Conservation (phyloP, 2,797 vertebrate species). For the Mergus octosetaceus region DNA sequence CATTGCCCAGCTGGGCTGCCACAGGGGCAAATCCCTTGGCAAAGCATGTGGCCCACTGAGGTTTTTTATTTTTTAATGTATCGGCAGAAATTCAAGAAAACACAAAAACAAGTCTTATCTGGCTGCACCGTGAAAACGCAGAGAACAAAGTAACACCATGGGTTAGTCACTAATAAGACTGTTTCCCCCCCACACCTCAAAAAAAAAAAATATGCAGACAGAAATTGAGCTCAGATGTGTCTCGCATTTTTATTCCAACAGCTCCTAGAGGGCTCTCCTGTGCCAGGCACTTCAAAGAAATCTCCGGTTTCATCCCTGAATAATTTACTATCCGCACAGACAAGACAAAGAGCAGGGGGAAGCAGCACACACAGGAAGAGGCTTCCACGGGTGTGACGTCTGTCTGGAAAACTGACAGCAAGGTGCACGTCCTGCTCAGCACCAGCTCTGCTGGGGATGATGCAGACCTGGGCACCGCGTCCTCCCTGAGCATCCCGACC, state of each 20-base stretch:
- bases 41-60: fast-evolving
- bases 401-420: not conserved
- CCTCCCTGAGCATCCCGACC: too few species aligned
- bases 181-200: not conserved
- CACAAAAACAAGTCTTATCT: not conserved
- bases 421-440: fast-evolving
- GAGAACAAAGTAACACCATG: fast-evolving
- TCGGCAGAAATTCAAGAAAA: fast-evolving
- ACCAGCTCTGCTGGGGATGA: not conserved
- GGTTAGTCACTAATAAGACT: fast-evolving
- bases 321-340: not conserved
- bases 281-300: not conserved
- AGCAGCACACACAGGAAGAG: fast-evolving
- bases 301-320: not conserved
- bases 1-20: not conserved
- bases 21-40: fast-evolving
- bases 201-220: fast-evolving
- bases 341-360: not conserved
- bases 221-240: not conserved
- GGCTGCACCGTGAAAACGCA: fast-evolving
- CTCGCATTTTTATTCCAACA: not conserved
- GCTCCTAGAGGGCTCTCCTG: not conserved
- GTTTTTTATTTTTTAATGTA: not conserved
- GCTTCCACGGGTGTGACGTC: fast-evolving
- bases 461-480: not conserved